A percentile compares a stretch with the other conserved stretches of the same genome.
Evolutionary conservation across 2,113 vertebrate species (phyloP).

Genomic region (Eidolon helvum): DNA sequence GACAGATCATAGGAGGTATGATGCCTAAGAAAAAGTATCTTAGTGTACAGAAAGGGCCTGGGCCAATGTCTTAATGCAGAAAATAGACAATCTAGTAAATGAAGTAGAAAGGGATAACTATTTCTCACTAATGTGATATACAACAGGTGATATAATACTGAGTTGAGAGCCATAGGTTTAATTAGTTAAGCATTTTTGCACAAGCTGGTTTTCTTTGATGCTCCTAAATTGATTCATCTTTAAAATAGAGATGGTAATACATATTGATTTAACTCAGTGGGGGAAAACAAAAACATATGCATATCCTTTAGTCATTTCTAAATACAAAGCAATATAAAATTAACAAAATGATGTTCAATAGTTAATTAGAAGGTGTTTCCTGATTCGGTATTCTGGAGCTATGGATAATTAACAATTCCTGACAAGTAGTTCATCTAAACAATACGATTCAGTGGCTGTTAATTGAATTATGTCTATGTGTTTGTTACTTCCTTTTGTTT

Average conservation of each 20-base stretch:
- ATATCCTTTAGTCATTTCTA: slow-evolving; percentile 21
- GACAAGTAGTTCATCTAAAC: slow-evolving; percentile 34
- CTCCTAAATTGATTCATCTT: not conserved
- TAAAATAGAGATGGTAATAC: not conserved
- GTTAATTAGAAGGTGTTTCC: slow-evolving; percentile 47
- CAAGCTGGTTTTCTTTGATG: not conserved
- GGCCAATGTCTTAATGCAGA: not conserved
- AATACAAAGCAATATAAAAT: not conserved
- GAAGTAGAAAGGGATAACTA: not conserved
- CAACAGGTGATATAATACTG: not conserved
- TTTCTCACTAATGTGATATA: not conserved
- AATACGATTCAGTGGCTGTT: not conserved
- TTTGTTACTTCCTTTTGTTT: slow-evolving; percentile 50
- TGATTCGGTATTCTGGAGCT: slow-evolving; percentile 32
- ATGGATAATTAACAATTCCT: slow-evolving; percentile 31
- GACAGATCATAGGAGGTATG: not conserved
- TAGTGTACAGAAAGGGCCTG: not conserved
- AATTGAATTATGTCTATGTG: slow-evolving; percentile 45
- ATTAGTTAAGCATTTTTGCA: not conserved
- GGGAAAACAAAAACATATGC: not conserved
- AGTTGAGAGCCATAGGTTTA: not conserved
- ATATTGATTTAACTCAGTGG: slow-evolving; percentile 19
- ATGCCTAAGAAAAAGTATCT: not conserved
- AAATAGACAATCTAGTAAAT: not conserved
- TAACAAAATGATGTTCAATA: not conserved